Conservation (phyloP, 1,140 invertebrate species). For the Ips nitidus region DNA sequence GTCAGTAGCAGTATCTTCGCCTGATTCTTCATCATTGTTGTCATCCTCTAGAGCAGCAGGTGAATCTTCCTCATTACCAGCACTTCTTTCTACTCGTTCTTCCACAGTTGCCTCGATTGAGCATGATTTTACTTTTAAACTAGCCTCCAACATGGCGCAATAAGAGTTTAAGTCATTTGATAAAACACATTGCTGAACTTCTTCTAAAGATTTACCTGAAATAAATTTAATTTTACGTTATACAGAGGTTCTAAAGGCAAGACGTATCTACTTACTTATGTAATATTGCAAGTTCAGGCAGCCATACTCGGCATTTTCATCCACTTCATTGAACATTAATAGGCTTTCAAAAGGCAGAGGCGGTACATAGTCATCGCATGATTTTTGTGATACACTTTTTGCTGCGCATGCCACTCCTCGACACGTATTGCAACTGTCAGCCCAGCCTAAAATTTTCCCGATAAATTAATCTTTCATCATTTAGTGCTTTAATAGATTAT, state of each 20-base stretch:
- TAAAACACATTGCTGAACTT: constrained; percentile 12
- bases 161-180: constrained; percentile 12
- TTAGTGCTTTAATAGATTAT: too few species aligned
- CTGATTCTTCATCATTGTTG: neutral
- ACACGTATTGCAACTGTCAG: constrained; percentile 18
- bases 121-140: constrained; percentile 3
- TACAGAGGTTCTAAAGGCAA: too few species aligned
- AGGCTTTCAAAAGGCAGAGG: constrained; percentile 14
- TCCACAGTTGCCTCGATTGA: neutral
- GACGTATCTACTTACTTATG: constrained; percentile 7
- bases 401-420: constrained; percentile 1
- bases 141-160: constrained; percentile 1
- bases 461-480: too few species aligned
- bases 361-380: constrained; percentile 3
- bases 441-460: too few species aligned
- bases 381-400: neutral
- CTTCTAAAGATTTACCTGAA: constrained; percentile 8
- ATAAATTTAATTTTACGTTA: neutral
- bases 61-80: neutral
- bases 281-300: constrained; percentile 23
- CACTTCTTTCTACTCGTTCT: neutral
- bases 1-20: neutral
- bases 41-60: neutral
- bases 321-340: neutral
- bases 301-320: constrained; percentile 9